phyloP scores from a whole-genome alignment of 2,888 invertebrate species.

The Dasysyrphus tricinctus region DNA sequence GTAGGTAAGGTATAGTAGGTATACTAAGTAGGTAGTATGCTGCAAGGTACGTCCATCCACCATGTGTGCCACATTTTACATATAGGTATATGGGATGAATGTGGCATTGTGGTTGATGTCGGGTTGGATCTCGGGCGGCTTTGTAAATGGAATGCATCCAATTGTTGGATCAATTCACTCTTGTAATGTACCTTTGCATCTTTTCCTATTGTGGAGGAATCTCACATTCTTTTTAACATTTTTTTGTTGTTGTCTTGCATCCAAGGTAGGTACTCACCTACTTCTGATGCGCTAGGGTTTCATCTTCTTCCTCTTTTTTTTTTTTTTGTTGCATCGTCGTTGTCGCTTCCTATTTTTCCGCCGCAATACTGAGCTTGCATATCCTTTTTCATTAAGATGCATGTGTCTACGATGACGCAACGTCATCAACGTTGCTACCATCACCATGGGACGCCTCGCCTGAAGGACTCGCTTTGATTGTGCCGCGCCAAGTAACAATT shows the following conservation, averaged over 20 bases:
- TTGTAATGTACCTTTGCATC: slow-evolving; percentile 53
- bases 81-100: slow-evolving; percentile 11
- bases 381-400: slow-evolving; percentile 32
- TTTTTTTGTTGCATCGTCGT: slow-evolving; percentile 38
- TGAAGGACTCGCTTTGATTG: slow-evolving; percentile 59
- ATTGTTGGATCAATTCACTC: slow-evolving; percentile 61
- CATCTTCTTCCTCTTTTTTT: slow-evolving; percentile 24
- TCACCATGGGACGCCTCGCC: slow-evolving; percentile 41
- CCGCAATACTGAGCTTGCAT: slow-evolving; percentile 45
- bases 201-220: slow-evolving; percentile 6
- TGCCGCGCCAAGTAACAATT: slow-evolving; percentile 72
- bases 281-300: slow-evolving; percentile 43
- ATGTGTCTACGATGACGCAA: slow-evolving; percentile 3
- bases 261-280: slow-evolving; percentile 57
- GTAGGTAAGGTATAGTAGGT: too few species aligned
- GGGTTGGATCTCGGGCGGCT: background rate
- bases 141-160: slow-evolving; percentile 51
- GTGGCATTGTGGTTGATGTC: slow-evolving; percentile 40
- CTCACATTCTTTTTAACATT: background rate
- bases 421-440: slow-evolving; percentile 13
- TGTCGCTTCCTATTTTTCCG: slow-evolving; percentile 52
- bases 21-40: background rate
- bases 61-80: slow-evolving; percentile 10
- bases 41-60: slow-evolving; percentile 23
- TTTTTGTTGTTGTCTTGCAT: background rate